A percentile compares a stretch with the other conserved stretches of the same genome.
phyloP scores from a whole-genome alignment of 2,113 vertebrate species.

The human region DNA sequence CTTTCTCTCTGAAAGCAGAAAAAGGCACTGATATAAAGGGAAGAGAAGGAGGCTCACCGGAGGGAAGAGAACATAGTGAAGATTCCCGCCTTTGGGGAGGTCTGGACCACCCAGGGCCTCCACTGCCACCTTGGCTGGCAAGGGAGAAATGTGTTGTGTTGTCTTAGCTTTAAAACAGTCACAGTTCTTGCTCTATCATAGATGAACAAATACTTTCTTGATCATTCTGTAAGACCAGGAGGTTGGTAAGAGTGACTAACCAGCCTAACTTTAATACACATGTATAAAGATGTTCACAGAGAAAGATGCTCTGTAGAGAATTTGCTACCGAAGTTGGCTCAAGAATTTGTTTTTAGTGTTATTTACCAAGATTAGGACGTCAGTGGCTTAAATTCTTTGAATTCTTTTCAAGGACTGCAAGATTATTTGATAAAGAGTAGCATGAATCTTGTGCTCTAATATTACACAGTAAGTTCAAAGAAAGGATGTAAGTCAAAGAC shows the following conservation, averaged over 20 bases:
- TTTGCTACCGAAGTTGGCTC: neutral
- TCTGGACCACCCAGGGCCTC: neutral
- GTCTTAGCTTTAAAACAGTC: neutral
- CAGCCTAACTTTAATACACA: neutral
- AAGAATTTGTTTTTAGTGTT: neutral
- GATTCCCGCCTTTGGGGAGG: neutral
- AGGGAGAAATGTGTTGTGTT: neutral
- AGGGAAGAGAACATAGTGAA: neutral
- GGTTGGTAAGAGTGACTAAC: slow-evolving; percentile 29
- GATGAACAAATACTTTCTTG: neutral
- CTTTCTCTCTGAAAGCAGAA: neutral
- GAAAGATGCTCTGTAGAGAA: slow-evolving; percentile 37
- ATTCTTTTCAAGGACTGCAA: neutral
- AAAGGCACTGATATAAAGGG: neutral
- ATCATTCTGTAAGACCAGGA: neutral
- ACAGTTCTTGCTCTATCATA: neutral
- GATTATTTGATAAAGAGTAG: neutral
- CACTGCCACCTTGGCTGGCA: rapidly evolving
- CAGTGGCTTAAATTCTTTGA: neutral
- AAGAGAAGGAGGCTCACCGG: neutral
- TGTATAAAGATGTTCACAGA: neutral
- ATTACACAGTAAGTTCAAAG: slow-evolving; percentile 40
- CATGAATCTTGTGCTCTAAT: neutral
- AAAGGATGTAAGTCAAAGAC: slow-evolving; percentile 30
- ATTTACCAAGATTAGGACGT: neutral